phyloP scores from a whole-genome alignment of 2,797 vertebrate genomes.

The Rhinatrema bivittatum region DNA sequence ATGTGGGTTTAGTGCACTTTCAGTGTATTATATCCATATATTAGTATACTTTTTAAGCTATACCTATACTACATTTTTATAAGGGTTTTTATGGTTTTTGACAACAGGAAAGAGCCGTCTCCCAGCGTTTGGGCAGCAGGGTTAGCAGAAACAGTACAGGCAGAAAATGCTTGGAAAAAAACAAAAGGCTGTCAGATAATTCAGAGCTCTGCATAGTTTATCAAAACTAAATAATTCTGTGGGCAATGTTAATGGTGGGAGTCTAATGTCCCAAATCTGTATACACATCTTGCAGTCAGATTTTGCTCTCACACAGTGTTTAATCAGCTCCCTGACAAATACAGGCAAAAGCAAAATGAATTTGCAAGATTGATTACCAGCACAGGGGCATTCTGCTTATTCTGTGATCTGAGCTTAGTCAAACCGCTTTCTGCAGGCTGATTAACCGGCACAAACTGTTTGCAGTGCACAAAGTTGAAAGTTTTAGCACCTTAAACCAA shows the following conservation, averaged over 20 bases:
- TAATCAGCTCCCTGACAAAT: constrained; percentile 40
- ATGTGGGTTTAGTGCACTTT: too few species aligned
- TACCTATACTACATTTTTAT: too few species aligned
- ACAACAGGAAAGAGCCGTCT: background rate
- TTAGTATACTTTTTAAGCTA: too few species aligned
- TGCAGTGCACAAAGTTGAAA: too few species aligned
- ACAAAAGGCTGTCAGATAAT: background rate
- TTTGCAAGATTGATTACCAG: constrained; percentile 39
- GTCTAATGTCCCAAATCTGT: constrained; percentile 31
- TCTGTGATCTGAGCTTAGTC: constrained; percentile 19
- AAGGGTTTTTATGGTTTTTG: too few species aligned
- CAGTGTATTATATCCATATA: too few species aligned
- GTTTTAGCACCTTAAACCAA: too few species aligned
- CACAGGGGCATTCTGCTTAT: constrained; percentile 28
- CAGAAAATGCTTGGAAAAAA: too few species aligned
- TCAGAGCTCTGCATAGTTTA: constrained; percentile 29
- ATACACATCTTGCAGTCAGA: constrained; percentile 33
- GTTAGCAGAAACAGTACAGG: background rate
- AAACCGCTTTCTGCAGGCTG: background rate
- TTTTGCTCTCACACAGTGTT: constrained; percentile 36
- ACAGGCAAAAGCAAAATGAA: constrained; percentile 36
- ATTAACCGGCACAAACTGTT: too few species aligned
- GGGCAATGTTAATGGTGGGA: constrained; percentile 37
- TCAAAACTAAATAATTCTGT: constrained; percentile 43
- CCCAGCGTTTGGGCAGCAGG: too few species aligned